These are phyloP conservation scores for Barypeithes pellucidus DNA, from an alignment of 2,888 invertebrate genomes.

Conservation along the genomic window DNA sequence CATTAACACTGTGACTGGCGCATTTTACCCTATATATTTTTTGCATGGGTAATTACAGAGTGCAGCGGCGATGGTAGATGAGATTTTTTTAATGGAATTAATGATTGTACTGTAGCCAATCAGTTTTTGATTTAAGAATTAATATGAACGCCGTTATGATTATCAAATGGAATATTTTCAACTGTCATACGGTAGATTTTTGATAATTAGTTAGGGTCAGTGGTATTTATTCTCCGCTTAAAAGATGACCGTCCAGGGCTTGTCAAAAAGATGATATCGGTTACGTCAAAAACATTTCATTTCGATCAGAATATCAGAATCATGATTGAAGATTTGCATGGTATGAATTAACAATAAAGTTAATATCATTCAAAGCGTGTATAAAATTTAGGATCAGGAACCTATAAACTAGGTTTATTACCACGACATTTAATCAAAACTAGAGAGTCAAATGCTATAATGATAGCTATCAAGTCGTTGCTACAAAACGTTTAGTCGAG, in stretches of 20 bases:
- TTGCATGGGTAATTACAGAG: slow-evolving; percentile 53
- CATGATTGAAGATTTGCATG: background rate
- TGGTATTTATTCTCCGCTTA: no score
- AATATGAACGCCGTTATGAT: background rate
- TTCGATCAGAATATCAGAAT: no score
- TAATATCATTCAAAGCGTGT: slow-evolving; percentile 8
- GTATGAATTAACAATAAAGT: background rate
- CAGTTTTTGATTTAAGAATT: slow-evolving; percentile 25
- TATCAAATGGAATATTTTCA: background rate
- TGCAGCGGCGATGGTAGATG: slow-evolving; percentile 39
- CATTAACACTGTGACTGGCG: slow-evolving; percentile 68
- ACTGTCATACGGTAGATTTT: no score
- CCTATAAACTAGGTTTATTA: slow-evolving; percentile 17
- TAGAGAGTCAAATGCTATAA: slow-evolving; percentile 33
- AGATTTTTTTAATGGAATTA: slow-evolving; percentile 47
- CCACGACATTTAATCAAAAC: slow-evolving; percentile 37
- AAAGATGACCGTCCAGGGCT: no score
- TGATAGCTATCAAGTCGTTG: slow-evolving; percentile 35
- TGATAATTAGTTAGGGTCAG: no score
- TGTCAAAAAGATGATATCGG: no score
- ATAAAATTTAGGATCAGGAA: slow-evolving; percentile 15
- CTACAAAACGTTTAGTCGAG: slow-evolving; percentile 15
- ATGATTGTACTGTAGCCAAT: slow-evolving; percentile 27
- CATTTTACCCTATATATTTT: slow-evolving; percentile 53
- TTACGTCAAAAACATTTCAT: no score